These are phyloP conservation scores for Pachycephus smyrnensis DNA, from an alignment of 2,888 invertebrate genomes.

Conservation along the genomic window DNA sequence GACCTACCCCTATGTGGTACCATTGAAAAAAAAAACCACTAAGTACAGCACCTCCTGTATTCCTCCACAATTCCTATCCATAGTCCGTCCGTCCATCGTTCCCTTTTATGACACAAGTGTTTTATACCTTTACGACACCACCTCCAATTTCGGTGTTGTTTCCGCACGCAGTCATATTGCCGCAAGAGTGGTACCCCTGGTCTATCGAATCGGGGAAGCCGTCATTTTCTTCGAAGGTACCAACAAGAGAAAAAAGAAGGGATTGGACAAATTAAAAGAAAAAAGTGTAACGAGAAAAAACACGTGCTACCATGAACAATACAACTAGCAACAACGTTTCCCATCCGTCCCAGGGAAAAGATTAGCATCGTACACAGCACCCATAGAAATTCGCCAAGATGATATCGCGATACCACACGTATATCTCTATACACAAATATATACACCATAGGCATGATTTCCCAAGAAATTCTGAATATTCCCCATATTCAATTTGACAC, in stretches of 20 bases:
- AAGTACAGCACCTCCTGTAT: neutral
- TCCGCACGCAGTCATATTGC: neutral
- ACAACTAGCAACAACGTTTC: slow-evolving; percentile 1
- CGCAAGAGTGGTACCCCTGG: neutral
- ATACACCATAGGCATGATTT: neutral
- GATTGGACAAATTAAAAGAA: neutral
- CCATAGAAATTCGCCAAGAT: neutral
- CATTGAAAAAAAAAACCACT: neutral
- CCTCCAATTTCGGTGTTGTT: slow-evolving; percentile 25
- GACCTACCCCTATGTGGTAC: neutral
- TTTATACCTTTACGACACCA: slow-evolving; percentile 42
- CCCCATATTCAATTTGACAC: neutral
- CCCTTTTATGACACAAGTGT: slow-evolving; percentile 34
- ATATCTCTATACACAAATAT: neutral
- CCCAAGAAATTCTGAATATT: neutral
- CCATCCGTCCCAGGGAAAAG: neutral
- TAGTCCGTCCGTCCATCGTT: slow-evolving; percentile 32
- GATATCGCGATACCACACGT: neutral
- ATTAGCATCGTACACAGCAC: neutral
- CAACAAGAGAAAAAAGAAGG: neutral
- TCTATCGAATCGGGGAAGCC: neutral
- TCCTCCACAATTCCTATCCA: neutral
- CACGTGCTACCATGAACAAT: neutral
- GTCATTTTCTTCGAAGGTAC: neutral
- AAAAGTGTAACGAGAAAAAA: neutral